Evolutionary conservation across 2,888 invertebrate species (phyloP).

Genomic region (Lumbricus terrestris): DNA sequence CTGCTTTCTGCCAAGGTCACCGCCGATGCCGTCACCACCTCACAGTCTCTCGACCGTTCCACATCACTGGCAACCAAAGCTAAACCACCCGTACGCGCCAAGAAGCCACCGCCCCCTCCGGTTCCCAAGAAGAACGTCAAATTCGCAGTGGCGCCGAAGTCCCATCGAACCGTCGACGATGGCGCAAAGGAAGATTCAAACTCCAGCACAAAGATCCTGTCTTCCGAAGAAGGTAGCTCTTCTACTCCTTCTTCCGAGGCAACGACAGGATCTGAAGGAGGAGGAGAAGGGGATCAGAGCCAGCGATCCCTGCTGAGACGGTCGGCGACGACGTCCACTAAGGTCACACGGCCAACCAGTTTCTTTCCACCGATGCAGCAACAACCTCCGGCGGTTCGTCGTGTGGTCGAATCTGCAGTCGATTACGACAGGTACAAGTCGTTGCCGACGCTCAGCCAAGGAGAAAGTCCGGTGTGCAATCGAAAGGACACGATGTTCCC

Average conservation of each 20-base stretch:
- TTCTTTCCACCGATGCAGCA: background rate
- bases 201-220: background rate
- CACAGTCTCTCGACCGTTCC: background rate
- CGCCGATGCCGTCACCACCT: background rate
- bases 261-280: background rate
- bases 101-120: constrained; percentile 6
- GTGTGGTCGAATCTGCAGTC: background rate
- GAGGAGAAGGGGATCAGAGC: background rate
- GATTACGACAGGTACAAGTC: background rate
- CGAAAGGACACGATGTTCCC: constrained; percentile 5
- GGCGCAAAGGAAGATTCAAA: background rate
- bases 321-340: background rate
- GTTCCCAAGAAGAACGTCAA: background rate
- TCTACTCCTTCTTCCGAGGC: background rate
- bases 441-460: background rate
- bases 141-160: background rate
- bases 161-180: background rate
- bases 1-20: background rate
- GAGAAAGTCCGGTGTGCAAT: background rate
- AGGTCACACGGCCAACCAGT: background rate
- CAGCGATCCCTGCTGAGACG: background rate
- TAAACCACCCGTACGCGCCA: background rate
- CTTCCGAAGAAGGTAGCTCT: background rate
- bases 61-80: background rate
- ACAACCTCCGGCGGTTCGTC: background rate